These are phyloP conservation scores for Rugalucina vietnamica DNA, from an alignment of 2,888 invertebrate species.

Conservation along the genomic window DNA sequence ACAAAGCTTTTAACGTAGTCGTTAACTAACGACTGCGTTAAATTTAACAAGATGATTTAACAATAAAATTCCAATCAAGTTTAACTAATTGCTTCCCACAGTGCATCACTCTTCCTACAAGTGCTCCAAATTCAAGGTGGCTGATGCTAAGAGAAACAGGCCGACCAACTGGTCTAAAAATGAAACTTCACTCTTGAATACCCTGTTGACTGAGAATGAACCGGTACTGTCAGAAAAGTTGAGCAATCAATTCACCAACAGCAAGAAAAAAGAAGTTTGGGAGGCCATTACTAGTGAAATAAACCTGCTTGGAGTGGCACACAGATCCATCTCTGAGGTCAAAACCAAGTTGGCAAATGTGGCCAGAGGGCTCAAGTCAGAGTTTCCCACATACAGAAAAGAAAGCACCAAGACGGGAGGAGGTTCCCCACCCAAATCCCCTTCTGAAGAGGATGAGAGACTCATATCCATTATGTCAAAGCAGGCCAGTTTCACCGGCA, in stretches of 20 bases:
- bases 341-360: background rate
- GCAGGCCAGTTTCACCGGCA: background rate
- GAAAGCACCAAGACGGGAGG: background rate
- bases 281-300: background rate
- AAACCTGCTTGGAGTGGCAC: background rate
- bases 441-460: background rate
- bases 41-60: too few species aligned
- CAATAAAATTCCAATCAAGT: too few species aligned
- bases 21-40: too few species aligned
- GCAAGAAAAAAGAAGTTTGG: background rate
- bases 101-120: too few species aligned
- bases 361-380: background rate
- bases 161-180: too few species aligned
- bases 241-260: background rate
- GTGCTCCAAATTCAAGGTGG: too few species aligned
- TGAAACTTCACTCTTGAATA: background rate
- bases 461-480: background rate
- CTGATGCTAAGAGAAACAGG: too few species aligned
- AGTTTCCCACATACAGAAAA: background rate
- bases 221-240: background rate
- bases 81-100: too few species aligned
- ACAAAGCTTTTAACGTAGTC: too few species aligned
- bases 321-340: background rate
- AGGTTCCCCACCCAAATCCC: background rate
- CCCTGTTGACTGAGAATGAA: background rate